Percentiles rank a stretch among this genome's conserved stretches.
Conservation (phyloP, 2,113 vertebrate species). For the Saccopteryx leptura region DNA sequence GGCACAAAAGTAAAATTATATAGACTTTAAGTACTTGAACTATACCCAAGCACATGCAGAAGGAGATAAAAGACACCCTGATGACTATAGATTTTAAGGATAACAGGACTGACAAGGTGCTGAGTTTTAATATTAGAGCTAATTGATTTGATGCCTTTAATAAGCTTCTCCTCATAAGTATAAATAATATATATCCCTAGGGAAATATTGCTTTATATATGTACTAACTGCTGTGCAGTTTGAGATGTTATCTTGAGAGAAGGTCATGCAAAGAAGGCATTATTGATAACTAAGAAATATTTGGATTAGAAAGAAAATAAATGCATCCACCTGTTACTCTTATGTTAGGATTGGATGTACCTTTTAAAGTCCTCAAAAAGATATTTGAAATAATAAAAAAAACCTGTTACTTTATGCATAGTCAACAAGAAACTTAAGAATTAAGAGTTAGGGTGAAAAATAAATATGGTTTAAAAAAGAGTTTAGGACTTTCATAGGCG, state of each 20-base stretch:
- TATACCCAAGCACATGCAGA: background rate
- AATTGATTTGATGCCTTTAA: background rate
- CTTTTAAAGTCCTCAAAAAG: slow-evolving; percentile 9
- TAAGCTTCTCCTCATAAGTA: background rate
- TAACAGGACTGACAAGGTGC: background rate
- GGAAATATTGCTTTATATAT: background rate
- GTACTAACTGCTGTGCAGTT: background rate
- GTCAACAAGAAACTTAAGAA: background rate
- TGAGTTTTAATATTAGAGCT: background rate
- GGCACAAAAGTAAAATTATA: background rate
- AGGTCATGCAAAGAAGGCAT: background rate
- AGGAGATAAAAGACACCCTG: background rate
- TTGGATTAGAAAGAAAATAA: background rate
- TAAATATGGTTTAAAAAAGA: background rate
- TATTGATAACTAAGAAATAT: background rate
- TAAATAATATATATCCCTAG: background rate
- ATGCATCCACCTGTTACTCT: background rate
- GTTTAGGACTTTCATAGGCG: background rate
- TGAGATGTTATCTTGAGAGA: background rate
- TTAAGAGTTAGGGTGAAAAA: slow-evolving; percentile 50
- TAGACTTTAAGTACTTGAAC: background rate
- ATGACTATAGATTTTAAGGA: background rate
- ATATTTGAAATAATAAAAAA: background rate
- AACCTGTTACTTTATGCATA: background rate
- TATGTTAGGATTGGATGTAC: background rate